Base-by-base conservation (phyloP, 1,140 invertebrate genomes). In the Myzus persicae region DNA sequence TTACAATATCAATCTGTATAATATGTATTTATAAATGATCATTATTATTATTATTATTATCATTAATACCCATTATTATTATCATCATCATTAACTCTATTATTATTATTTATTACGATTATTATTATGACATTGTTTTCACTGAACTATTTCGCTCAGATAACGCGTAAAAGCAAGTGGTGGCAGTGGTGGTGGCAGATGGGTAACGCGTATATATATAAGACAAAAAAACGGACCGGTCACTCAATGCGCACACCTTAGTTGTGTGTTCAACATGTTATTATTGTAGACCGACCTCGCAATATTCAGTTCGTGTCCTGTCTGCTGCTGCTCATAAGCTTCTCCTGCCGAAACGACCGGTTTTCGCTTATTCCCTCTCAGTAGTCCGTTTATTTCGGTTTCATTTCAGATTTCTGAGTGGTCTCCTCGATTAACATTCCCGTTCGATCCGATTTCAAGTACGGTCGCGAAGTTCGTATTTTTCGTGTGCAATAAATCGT, bases 31-130 rank as follows among this genome's bases (percentile, higher is more conserved):
- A 51, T 22, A 22, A 51, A 51, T 51, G 6, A 85, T 87, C 11
- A 46, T n/a, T n/a, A n/a, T 87, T 46, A 46, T n/a, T n/a, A 44
- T 31, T 85, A 85, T 85, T 85, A 44, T n/a, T n/a, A 46, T 87
- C 44, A n/a, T 44, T 31, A 87, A 20, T n/a, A n/a, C n/a, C n/a
- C n/a, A n/a, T 87, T n/a, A 51, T 51, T 22, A 85, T 48, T 31
- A 87, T 44, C n/a, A n/a, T 48, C 8, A 46, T 46, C 22, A 42
- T 42, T 44, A 44, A 0, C 44, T 6, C 44, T 87, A 42, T n/a
- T n/a, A 46, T 87, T 87, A n/a, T 44, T n/a, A 44, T 44, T 46
- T 22, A 51, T 22, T 51, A 51, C 18, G 20, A 85, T 85, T 85
- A 42, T 31, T 44, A 44, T 85, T 42, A 44, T 51, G 26, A 40